Base-by-base conservation (phyloP, 2,888 invertebrate genomes). In the Xestia xanthographa region DNA sequence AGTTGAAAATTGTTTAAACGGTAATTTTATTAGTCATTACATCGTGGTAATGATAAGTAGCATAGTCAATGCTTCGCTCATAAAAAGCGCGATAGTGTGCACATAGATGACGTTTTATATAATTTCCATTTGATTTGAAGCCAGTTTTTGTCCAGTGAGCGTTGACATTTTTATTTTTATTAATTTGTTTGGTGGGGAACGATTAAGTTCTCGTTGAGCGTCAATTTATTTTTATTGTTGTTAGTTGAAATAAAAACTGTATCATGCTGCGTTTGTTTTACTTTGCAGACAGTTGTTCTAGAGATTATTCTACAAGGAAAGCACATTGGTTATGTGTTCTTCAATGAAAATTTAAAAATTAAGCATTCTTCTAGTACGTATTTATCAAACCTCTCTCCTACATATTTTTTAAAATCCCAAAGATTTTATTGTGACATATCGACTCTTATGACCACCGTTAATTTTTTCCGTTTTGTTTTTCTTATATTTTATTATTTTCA, bases 151-250 rank as follows among this genome's bases (percentile, higher is more conserved):
- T 92, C 83, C 78, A 63, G 88, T 85, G 84, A 84, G 89, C 90
- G 92, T 91, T 93, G 94, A 95, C 93, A 91, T 93, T 95, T 95
- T 95, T 95, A 96, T 95, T 95, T 93, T 93, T 93, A 95, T 95
- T 93, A 95, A 95, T 96, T 92, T 93, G 94, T 94, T 93, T 92
- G 85, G 86, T 85, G 87, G 86, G 83, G 86, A 86, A 74, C 87
- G 75, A 86, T 84, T 87, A 84, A 85, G 87, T 85, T 84, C 84
- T 83, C 80, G 86, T 85, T 84, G 84, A 75, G 68, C 76, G 69
- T 75, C 84, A 88, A 88, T 87, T 88, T 84, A 82, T 86, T 88
- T 87, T 89, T 87, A 89, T 88, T 80, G 84, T 87, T 75, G 78
- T 79, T 77, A 60, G 86, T 81, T 72, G 72, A 83, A 77, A 80